A percentile compares a stretch with the other conserved stretches of the same genome.
Conservation (phyloP, 1,140 invertebrate genomes). For the Augochlora pura region DNA sequence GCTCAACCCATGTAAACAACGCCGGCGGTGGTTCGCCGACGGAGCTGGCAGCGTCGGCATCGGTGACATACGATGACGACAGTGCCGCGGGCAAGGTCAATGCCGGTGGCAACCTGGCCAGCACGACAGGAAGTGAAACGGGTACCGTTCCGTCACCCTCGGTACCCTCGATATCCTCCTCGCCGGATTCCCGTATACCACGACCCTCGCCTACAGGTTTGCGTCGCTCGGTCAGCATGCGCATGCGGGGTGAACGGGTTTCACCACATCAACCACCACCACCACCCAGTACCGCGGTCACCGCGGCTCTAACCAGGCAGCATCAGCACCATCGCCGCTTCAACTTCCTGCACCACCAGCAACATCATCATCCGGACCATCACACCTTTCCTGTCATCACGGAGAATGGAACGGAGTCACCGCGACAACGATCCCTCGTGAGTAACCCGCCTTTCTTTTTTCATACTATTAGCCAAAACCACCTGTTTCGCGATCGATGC, state of each 20-base stretch:
- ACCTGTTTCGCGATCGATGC: neutral
- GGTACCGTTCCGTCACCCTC: conserved; percentile 27
- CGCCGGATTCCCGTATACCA: conserved; percentile 72
- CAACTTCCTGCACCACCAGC: conserved; percentile 59
- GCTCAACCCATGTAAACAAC: conserved; percentile 12
- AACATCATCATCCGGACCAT: conserved; percentile 60
- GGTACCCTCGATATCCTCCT: conserved; percentile 27
- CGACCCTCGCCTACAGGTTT: conserved; percentile 76
- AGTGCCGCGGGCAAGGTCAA: conserved; percentile 35
- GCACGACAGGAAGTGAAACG: conserved; percentile 1
- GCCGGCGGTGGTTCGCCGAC: conserved; percentile 6
- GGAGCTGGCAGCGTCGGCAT: conserved; percentile 28
- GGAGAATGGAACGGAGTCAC: conserved; percentile 74
- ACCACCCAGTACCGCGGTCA: conserved; percentile 55
- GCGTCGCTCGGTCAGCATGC: conserved; percentile 77
- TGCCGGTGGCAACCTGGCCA: conserved; percentile 24
- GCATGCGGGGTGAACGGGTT: conserved; percentile 73
- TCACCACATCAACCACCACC: conserved; percentile 50
- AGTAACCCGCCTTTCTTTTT: conserved; percentile 39
- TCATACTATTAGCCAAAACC: neutral
- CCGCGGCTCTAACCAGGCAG: conserved; percentile 69
- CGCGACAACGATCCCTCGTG: conserved; percentile 71
- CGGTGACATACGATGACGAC: conserved; percentile 30
- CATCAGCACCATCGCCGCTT: conserved; percentile 60
- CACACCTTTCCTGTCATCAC: conserved; percentile 73